Percentiles rank a stretch among this genome's conserved stretches.
Conservation (phyloP, 1,140 invertebrate genomes). For the Cataglyphis hispanica region DNA sequence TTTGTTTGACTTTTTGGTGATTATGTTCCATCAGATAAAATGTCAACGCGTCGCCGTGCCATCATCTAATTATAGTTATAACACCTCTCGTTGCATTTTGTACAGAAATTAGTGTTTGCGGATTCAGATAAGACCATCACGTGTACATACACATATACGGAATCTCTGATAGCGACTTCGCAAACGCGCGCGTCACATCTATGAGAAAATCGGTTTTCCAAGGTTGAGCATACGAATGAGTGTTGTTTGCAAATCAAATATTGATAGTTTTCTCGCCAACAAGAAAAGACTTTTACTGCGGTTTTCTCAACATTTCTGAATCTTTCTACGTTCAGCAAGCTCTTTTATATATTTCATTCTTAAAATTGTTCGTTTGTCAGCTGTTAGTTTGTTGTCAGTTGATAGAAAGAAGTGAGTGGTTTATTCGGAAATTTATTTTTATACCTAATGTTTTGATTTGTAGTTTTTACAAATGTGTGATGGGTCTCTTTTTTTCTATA, state of each 20-base stretch:
- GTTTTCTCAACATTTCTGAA: not conserved
- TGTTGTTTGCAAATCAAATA: slow-evolving; percentile 3
- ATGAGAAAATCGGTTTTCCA: not conserved
- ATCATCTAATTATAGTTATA: not conserved
- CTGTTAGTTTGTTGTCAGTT: no score
- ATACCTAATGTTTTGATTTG: not conserved
- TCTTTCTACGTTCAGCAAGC: not conserved
- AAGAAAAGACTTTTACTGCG: not conserved
- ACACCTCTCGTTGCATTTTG: not conserved
- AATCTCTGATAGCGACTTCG: slow-evolving; percentile 12
- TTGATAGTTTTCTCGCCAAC: not conserved
- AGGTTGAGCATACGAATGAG: not conserved
- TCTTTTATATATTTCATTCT: not conserved
- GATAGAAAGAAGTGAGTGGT: not conserved
- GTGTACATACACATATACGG: not conserved
- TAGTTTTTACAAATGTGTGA: not conserved
- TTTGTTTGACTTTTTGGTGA: slow-evolving; percentile 30
- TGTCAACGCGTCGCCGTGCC: no score
- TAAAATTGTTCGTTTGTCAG: no score
- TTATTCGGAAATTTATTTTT: slow-evolving; percentile 27
- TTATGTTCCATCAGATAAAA: slow-evolving; percentile 22
- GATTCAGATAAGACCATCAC: slow-evolving; percentile 14
- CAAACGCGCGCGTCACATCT: not conserved
- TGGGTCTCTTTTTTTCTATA: no score
- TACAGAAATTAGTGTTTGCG: not conserved